Base-by-base conservation (phyloP, 2,113 vertebrate genomes). In the Eulemur macaco region DNA sequence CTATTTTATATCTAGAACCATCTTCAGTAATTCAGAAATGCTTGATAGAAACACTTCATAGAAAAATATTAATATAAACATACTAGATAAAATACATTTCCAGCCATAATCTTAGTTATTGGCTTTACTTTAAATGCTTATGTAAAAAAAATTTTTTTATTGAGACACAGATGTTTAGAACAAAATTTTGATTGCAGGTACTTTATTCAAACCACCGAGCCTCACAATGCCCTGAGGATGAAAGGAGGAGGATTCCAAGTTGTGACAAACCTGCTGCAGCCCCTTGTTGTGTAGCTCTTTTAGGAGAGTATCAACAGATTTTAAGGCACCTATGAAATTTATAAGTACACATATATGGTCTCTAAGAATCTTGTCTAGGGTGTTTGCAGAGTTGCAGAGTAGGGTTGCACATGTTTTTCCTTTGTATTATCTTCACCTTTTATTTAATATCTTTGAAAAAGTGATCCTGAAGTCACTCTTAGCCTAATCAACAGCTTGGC, bases 51-150 rank as follows among this genome's bases (percentile, higher is more conserved):
- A 81, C 42, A 42, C 27, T 60, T 87, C 80, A 78, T 58, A 82
- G 45, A 58, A 92, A 76, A 39, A 74, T 69, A 58, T 63, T 60
- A 90, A 23, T 31, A 56, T 39, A 83, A 64, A 17, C 13, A 50
- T 82, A 74, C 85, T 89, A 64, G 25, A 64, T 42, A 66, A 93
- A 88, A 52, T 23, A 34, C 50, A 84, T 56, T 93, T 86, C 56
- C 39, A 83, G 18, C 4, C 29, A 39, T 54, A 29, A 81, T 95
- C 37, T 84, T 42, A 86, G 29, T 29, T 84, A 20, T 34, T 77
- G 54, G 34, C 84, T 96, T 96, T 94, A 60, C 39, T 10, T 82
- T 82, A 86, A 90, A 86, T 83, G n/a, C 54, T 76, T 37, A 68
- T 47, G 42, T 54, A 14, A 37, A 39, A 76, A 76, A 77, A 39